These are phyloP conservation scores for Embiotoca jacksoni DNA, from an alignment of 2,113 vertebrate genomes.

Conservation along the genomic window DNA sequence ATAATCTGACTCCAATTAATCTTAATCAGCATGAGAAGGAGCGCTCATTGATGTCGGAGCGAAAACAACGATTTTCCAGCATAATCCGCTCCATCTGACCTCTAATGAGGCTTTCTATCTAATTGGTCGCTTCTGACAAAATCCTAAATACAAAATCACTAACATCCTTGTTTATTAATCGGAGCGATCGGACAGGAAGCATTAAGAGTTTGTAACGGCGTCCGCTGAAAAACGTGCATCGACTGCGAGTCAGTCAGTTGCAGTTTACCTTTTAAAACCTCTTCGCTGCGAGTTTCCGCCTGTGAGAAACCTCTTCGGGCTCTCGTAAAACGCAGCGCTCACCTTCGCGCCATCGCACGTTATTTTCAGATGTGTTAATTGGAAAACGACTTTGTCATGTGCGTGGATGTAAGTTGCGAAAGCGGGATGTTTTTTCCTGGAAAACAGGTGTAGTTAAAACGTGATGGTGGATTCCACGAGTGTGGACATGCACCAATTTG, in stretches of 20 bases:
- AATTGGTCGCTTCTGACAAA: conserved; percentile 16
- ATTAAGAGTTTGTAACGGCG: background rate
- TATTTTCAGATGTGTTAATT: conserved; percentile 84
- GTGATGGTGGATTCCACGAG: conserved; percentile 6
- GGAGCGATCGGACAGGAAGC: background rate
- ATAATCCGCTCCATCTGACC: conserved; percentile 33
- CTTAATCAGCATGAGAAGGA: conserved; percentile 48
- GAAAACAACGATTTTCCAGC: conserved; percentile 30
- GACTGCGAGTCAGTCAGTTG: background rate
- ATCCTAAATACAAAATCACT: background rate
- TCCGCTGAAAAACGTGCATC: background rate
- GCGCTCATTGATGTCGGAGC: conserved; percentile 35
- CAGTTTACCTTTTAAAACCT: too few relatives aligned
- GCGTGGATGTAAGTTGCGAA: conserved; percentile 24
- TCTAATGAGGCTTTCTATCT: conserved; percentile 23
- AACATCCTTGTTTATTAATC: conserved; percentile 19
- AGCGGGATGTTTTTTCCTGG: background rate
- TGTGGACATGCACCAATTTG: background rate
- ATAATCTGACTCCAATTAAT: conserved; percentile 30
- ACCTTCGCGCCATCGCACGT: conserved; percentile 38
- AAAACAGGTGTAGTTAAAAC: conserved; percentile 4
- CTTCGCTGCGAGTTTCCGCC: conserved; percentile 20
- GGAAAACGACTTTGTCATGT: conserved; percentile 16
- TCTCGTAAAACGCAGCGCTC: background rate
- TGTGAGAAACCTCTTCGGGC: conserved; percentile 9